These are phyloP conservation scores for Mustela erminea DNA, from an alignment of 2,797 vertebrate species.

Conservation along the genomic window DNA sequence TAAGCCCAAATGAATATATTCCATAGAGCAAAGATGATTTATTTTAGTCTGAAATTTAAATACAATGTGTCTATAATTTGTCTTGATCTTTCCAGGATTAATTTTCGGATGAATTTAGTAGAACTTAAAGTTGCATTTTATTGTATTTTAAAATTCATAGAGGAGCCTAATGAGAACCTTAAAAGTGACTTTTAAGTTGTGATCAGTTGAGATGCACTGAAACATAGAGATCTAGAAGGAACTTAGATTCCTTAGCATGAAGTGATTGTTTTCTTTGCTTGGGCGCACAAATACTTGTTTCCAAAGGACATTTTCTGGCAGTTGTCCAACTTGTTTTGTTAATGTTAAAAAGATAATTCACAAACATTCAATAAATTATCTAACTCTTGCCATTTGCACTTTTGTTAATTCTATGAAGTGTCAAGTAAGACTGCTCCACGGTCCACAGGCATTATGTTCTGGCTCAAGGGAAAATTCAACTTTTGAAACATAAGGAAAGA, in stretches of 20 bases:
- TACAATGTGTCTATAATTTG: background rate
- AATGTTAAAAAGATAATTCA: slow-evolving; percentile 82
- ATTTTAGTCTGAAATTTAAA: background rate
- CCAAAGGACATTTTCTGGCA: slow-evolving; percentile 79
- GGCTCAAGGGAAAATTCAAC: slow-evolving; percentile 70
- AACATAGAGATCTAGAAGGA: background rate
- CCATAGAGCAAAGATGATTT: slow-evolving; percentile 20
- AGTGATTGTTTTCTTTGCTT: slow-evolving; percentile 27
- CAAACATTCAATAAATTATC: slow-evolving; percentile 80
- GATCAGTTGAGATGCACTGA: slow-evolving; percentile 64
- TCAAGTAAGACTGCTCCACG: slow-evolving; percentile 68
- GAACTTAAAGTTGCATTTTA: background rate
- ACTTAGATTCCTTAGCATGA: background rate
- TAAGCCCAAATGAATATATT: slow-evolving; percentile 54
- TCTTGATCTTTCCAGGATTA: slow-evolving; percentile 19
- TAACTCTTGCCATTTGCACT: slow-evolving; percentile 80
- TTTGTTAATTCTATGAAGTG: slow-evolving; percentile 71
- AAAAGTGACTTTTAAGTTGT: slow-evolving; percentile 60
- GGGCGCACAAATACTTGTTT: slow-evolving; percentile 7
- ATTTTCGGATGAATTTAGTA: slow-evolving; percentile 3
- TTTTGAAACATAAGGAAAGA: slow-evolving; percentile 63
- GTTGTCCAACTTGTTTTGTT: slow-evolving; percentile 71
- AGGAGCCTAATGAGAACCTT: background rate
- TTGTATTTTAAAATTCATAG: background rate
- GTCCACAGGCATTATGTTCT: slow-evolving; percentile 76